Conservation (phyloP, 2,113 vertebrate species). For the Hippocampus mohnikei region DNA sequence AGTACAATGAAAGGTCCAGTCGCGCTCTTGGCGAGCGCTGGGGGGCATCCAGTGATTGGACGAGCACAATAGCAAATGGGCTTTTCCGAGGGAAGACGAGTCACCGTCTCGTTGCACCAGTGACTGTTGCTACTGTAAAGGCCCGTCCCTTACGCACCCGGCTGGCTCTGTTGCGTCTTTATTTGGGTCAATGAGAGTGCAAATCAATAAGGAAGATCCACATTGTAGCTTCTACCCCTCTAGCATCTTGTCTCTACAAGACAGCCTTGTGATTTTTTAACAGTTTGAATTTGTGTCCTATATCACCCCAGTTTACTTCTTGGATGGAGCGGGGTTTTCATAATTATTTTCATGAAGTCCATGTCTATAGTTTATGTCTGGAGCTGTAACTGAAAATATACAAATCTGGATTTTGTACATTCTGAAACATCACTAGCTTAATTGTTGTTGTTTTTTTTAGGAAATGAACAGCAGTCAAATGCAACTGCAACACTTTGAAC, state of each 20-base stretch:
- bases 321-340: too few species aligned
- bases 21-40: constrained; percentile 52
- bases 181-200: constrained; percentile 85
- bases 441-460: neutral
- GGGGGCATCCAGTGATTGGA: constrained; percentile 70
- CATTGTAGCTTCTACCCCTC: constrained; percentile 9
- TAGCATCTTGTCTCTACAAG: neutral
- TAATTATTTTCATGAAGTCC: too few species aligned
- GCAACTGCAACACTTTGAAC: neutral
- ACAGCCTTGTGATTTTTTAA: neutral
- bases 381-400: too few species aligned
- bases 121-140: constrained; percentile 24
- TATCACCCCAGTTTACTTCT: too few species aligned
- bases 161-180: constrained; percentile 64
- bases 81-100: constrained; percentile 63
- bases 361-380: too few species aligned
- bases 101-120: constrained; percentile 42
- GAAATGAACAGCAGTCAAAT: neutral
- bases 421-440: too few species aligned
- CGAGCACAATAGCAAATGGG: constrained; percentile 69
- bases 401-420: too few species aligned
- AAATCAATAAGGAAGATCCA: constrained; percentile 72
- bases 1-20: constrained; percentile 66
- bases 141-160: constrained; percentile 39
- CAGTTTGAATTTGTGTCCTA: neutral